Percentiles rank a stretch among this genome's conserved stretches.
These are phyloP conservation scores for Hydrochoerus hydrochaeris DNA, from an alignment of 2,113 vertebrate genomes.

Conservation along the genomic window DNA sequence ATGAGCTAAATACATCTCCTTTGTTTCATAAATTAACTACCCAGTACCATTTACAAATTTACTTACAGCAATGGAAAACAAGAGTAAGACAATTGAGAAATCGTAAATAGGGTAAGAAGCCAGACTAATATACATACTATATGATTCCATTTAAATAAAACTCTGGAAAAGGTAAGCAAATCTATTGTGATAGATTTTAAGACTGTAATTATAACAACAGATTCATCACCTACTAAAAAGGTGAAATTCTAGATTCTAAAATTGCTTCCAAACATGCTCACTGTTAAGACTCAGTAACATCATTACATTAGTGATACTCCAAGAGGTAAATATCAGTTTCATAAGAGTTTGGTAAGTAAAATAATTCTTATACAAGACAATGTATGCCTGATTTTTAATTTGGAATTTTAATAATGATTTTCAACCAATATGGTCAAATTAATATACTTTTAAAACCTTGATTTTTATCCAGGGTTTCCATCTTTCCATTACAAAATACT, in stretches of 20 bases:
- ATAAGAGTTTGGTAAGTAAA: constrained; percentile 56
- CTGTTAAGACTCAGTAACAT: constrained; percentile 62
- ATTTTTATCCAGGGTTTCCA: not conserved
- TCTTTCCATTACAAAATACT: not conserved
- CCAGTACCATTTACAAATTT: not conserved
- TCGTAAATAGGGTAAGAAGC: not conserved
- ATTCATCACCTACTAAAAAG: constrained; percentile 53
- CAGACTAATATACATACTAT: not conserved
- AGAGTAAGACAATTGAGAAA: constrained; percentile 2
- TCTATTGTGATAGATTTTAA: constrained; percentile 11
- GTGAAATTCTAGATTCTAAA: constrained; percentile 52
- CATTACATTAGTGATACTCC: constrained; percentile 41
- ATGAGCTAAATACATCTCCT: not conserved
- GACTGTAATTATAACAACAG: constrained; percentile 31
- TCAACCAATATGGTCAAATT: constrained; percentile 38
- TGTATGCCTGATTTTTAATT: constrained; percentile 35
- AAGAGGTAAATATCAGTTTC: constrained; percentile 47
- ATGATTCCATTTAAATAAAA: constrained; percentile 25
- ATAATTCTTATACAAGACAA: constrained; percentile 56
- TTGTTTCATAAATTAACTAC: not conserved
- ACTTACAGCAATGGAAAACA: not conserved
- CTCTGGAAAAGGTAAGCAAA: constrained; percentile 14
- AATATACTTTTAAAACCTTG: not conserved
- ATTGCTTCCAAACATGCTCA: constrained; percentile 48
- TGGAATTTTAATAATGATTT: constrained; percentile 55